Evolutionary conservation across 1,140 invertebrate species (phyloP).

Genomic region (Polypedilum pembai): DNA sequence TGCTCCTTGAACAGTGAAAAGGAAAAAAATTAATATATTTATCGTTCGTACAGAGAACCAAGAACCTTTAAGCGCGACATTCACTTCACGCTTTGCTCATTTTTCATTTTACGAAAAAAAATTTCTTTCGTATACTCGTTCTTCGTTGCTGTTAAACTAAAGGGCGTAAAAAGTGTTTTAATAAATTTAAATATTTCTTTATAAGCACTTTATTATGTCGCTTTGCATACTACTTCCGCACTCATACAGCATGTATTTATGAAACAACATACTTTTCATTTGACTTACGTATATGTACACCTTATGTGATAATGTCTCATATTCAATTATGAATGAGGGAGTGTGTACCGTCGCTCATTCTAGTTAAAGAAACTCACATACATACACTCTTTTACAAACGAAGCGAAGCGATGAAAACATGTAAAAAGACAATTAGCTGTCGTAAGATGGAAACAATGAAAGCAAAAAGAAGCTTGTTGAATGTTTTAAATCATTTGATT

Average conservation of each 20-base stretch:
- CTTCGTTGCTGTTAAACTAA: background rate
- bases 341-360: background rate
- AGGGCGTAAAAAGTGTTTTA: conserved; percentile 28
- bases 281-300: background rate
- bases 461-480: background rate
- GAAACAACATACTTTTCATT: conserved; percentile 8
- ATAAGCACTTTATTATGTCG: conserved; percentile 18
- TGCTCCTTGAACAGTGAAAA: background rate
- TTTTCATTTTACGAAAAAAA: conserved; percentile 15
- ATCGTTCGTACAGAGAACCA: background rate
- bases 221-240: background rate
- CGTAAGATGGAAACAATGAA: background rate
- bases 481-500: conserved; percentile 20
- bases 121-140: background rate
- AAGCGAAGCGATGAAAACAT: conserved; percentile 2
- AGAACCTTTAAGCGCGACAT: conserved; percentile 3
- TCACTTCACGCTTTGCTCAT: conserved; percentile 22
- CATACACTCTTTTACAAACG: background rate
- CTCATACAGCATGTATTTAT: background rate
- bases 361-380: background rate
- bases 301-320: conserved; percentile 12
- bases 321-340: conserved; percentile 15
- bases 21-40: background rate
- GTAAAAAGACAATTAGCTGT: conserved; percentile 21
- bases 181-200: conserved; percentile 22